These are phyloP conservation scores for Notodonta ziczac DNA, from an alignment of 2,888 invertebrate species.

Conservation along the genomic window DNA sequence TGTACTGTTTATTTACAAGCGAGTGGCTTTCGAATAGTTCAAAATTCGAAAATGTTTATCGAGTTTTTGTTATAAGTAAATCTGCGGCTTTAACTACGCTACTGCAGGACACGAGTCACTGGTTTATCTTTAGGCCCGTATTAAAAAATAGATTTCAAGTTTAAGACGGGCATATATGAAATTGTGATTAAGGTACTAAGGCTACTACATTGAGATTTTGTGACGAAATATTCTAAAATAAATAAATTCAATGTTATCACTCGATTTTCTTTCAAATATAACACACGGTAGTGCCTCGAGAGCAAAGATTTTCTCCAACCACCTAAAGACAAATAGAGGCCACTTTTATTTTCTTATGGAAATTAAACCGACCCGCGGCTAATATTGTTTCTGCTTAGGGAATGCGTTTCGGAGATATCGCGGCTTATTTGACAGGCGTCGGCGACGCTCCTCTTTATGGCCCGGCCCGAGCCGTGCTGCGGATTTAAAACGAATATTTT, in stretches of 20 bases:
- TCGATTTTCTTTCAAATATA: neutral
- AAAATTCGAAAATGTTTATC: too few relatives aligned
- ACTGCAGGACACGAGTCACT: too few relatives aligned
- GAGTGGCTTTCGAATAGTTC: neutral
- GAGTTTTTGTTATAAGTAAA: too few relatives aligned
- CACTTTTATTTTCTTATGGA: slow-evolving; percentile 25
- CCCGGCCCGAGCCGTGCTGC: neutral
- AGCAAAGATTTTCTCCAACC: slow-evolving; percentile 10
- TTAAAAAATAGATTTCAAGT: too few relatives aligned
- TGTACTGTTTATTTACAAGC: neutral
- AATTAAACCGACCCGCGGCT: slow-evolving; percentile 13
- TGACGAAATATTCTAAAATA: too few relatives aligned
- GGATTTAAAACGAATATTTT: neutral
- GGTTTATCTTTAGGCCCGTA: too few relatives aligned
- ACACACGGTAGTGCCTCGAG: neutral
- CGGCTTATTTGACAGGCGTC: slow-evolving; percentile 22
- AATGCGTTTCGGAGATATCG: slow-evolving; percentile 13
- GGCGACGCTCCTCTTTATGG: neutral
- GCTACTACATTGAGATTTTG: too few relatives aligned
- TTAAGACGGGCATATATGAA: too few relatives aligned
- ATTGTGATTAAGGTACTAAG: too few relatives aligned
- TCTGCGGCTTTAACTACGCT: too few relatives aligned
- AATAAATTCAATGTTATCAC: neutral
- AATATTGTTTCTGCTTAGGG: slow-evolving; percentile 21
- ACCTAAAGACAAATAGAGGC: slow-evolving; percentile 13